A percentile compares a stretch with the other conserved stretches of the same genome.
Conservation (phyloP, 92 coral and sea anemone genomes). For the Isaurus tuberculatus region DNA sequence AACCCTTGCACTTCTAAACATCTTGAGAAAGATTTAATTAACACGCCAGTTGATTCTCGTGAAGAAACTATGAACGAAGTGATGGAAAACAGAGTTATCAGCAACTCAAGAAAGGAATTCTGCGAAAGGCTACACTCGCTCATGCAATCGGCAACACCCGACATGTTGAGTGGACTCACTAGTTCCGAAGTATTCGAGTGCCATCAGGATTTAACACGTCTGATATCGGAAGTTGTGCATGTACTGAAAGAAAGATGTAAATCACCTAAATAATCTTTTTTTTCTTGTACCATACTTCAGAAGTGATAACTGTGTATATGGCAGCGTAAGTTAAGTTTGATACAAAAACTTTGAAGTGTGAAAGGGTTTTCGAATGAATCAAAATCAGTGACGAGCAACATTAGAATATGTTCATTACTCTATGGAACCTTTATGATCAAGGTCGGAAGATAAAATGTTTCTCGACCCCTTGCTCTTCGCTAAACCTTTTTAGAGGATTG, state of each 20-base stretch:
- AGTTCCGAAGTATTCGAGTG: conserved; percentile 81
- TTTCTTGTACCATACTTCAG: background rate
- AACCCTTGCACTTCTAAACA: background rate
- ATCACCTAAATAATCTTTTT: conserved; percentile 33
- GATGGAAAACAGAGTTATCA: conserved; percentile 42
- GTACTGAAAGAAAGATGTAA: conserved; percentile 64
- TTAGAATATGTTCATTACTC: background rate
- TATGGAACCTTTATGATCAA: too few species aligned
- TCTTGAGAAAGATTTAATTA: conserved; percentile 5
- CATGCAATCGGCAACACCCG: conserved; percentile 68
- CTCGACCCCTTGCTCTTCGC: background rate
- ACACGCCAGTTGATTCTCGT: background rate
- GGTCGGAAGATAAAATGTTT: background rate
- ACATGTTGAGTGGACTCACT: conserved; percentile 64
- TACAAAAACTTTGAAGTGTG: background rate
- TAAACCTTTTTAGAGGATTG: background rate
- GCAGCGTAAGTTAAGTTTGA: background rate
- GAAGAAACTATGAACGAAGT: background rate
- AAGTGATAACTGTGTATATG: background rate
- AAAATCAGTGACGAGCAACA: background rate
- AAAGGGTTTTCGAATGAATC: background rate
- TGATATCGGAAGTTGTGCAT: conserved; percentile 68
- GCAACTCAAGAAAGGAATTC: conserved; percentile 32
- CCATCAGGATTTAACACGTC: conserved; percentile 72
- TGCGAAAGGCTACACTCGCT: conserved; percentile 63